Percentiles rank a stretch among this genome's conserved stretches.
Evolutionary conservation across 2,113 vertebrate species (phyloP).

Genomic region (Gallinago undulata): DNA sequence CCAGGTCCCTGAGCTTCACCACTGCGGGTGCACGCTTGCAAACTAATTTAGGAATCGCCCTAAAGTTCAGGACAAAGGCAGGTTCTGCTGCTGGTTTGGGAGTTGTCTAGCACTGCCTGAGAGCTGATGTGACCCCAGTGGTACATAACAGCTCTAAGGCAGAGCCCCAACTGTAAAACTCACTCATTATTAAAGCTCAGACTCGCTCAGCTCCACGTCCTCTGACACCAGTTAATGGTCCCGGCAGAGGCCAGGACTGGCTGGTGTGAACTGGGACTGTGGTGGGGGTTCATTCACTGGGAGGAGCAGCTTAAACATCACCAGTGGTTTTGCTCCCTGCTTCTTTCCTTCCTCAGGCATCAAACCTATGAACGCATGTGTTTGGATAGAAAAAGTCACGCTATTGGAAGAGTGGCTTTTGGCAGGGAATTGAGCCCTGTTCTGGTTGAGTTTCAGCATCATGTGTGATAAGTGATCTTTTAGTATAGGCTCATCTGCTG

Average conservation of each 20-base stretch:
- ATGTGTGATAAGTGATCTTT: neutral
- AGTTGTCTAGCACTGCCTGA: neutral
- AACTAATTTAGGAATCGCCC: neutral
- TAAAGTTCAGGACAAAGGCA: neutral
- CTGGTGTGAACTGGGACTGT: too few relatives aligned
- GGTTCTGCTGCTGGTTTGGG: neutral
- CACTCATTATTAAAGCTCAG: fast-evolving
- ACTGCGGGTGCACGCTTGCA: fast-evolving
- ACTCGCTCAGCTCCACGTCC: fast-evolving
- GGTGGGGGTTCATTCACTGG: fast-evolving
- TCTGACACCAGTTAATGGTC: neutral
- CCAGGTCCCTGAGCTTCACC: neutral
- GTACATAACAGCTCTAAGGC: fast-evolving
- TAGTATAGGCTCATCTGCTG: neutral
- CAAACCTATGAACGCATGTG: fast-evolving
- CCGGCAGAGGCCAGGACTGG: neutral
- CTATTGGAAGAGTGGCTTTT: neutral
- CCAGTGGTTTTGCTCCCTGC: fast-evolving
- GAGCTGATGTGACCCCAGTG: neutral
- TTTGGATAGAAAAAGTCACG: fast-evolving
- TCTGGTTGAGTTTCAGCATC: neutral
- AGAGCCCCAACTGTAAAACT: neutral
- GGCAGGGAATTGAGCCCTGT: fast-evolving
- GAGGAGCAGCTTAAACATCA: neutral
- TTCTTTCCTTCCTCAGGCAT: neutral